Evolutionary conservation across 2,888 invertebrate genomes (phyloP), one percentile per base, ranked within the genome.

Genomic region (Gordius sp.): DNA sequence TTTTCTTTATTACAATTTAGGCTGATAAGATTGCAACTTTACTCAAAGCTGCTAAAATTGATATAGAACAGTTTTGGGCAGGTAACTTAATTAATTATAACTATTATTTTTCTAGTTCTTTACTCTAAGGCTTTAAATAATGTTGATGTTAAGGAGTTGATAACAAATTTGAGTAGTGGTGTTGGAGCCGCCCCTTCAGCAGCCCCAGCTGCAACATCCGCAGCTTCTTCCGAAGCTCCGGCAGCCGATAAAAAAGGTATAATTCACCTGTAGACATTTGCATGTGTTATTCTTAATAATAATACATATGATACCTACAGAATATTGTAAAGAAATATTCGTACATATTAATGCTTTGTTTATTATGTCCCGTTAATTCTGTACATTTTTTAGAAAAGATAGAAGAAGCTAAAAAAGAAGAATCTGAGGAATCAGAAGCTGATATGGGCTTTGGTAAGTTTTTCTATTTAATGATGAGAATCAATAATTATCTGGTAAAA

Each of bases 21-120:
- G 83, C 83, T 66, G 97, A 97, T 68, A 97, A 97, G 73, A 85
- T 97, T 71, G 79, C 79, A 63, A 86, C 91, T 62, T 82, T 97
- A 69, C 73, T 97, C 68, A 93, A 91, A 72, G 91, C 93, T 54
- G 91, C 97, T 63, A 79, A 78, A 68, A 89, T 93, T 60, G 82
- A 83, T 62, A 81, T 97, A 41, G 97, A 97, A 71, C 89, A 93
- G 23, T 93, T 89, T 75, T 97, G 97, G 97, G 89, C 93, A 47
- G 85, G 87, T 65, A 47, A 33, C n/a, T 33, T 33, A 33, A 8
- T 13, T 33, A n/a, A 13, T 33, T 13, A 61, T 63, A 59, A 58
- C 57, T 1, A 23, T 33, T 13, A 33, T 33, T 8, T 33, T 47
- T 47, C 4, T 47, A 47, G 47, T 47, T 20, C 77, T 97, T 59